A percentile compares a stretch with the other conserved stretches of the same genome.
These are phyloP conservation scores for Actias luna DNA, from an alignment of 2,888 invertebrate genomes.

Conservation along the genomic window DNA sequence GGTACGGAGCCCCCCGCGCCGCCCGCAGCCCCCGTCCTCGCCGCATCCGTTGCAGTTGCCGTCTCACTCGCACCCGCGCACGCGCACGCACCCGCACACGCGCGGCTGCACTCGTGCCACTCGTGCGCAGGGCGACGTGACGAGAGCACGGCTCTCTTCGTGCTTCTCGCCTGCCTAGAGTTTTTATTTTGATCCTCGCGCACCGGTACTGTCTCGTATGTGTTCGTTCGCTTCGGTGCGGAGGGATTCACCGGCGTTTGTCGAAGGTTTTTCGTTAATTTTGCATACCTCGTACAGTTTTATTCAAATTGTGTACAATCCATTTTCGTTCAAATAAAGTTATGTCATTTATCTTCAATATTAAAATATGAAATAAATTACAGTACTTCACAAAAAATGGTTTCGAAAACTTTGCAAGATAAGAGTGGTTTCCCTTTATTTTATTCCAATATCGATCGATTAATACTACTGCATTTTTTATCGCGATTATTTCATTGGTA, in stretches of 20 bases:
- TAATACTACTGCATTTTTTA: neutral
- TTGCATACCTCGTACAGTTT: slow-evolving; percentile 16
- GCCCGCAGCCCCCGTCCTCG: slow-evolving; percentile 29
- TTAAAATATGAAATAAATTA: neutral
- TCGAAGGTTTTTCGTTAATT: slow-evolving; percentile 41
- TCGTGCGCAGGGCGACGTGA: slow-evolving; percentile 46
- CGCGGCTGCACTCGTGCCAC: slow-evolving; percentile 25
- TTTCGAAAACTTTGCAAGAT: too few relatives aligned
- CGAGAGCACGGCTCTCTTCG: slow-evolving; percentile 75
- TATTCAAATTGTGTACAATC: neutral
- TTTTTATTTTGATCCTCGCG: slow-evolving; percentile 76
- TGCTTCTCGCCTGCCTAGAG: slow-evolving; percentile 81
- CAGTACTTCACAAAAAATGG: neutral
- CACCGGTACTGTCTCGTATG: slow-evolving; percentile 71
- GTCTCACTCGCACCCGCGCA: slow-evolving; percentile 20
- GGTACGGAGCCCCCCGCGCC: slow-evolving; percentile 56
- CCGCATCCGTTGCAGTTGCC: slow-evolving; percentile 27
- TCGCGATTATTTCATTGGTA: neutral
- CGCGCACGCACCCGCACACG: slow-evolving; percentile 20
- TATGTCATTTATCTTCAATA: neutral
- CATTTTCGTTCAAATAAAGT: neutral
- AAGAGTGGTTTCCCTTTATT: too few relatives aligned
- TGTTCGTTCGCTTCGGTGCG: slow-evolving; percentile 72
- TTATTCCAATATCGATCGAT: neutral
- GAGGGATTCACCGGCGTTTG: slow-evolving; percentile 59